phyloP scores from a whole-genome alignment of 2,888 invertebrate species.

The Orthosia cruda region DNA sequence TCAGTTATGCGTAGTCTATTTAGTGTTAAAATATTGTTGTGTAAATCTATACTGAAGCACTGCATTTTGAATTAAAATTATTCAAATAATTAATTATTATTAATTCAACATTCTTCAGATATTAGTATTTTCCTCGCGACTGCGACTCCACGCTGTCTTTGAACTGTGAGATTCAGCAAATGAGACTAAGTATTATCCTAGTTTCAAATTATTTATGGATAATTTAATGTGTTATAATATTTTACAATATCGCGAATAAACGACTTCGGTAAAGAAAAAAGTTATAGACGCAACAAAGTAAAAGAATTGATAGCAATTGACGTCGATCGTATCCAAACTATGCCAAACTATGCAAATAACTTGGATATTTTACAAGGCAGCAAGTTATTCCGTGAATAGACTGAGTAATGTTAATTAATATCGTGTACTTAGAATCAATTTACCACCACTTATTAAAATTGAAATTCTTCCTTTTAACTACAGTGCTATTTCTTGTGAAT shows the following conservation, averaged over 20 bases:
- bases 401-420: conserved; percentile 47
- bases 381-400: conserved; percentile 40
- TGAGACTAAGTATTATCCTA: conserved; percentile 26
- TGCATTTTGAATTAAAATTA: conserved; percentile 6
- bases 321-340: conserved; percentile 24
- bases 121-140: conserved; percentile 12
- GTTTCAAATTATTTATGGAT: conserved; percentile 16
- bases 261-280: conserved; percentile 30
- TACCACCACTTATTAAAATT: conserved; percentile 38
- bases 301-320: conserved; percentile 25
- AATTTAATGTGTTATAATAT: conserved; percentile 8
- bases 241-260: conserved; percentile 14
- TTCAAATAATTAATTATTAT: neutral
- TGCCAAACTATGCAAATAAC: conserved; percentile 29
- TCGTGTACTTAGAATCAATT: conserved; percentile 49
- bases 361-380: conserved; percentile 22
- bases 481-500: conserved; percentile 31
- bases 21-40: neutral
- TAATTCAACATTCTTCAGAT: conserved; percentile 7
- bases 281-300: conserved; percentile 38
- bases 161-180: conserved; percentile 28
- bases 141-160: conserved; percentile 35
- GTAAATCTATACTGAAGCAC: neutral
- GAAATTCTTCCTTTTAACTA: conserved; percentile 30
- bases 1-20: neutral